A percentile compares a stretch with the other conserved stretches of the same genome.
Evolutionary conservation across 2,797 vertebrate genomes (phyloP).

Genomic region (Coendou prehensilis): DNA sequence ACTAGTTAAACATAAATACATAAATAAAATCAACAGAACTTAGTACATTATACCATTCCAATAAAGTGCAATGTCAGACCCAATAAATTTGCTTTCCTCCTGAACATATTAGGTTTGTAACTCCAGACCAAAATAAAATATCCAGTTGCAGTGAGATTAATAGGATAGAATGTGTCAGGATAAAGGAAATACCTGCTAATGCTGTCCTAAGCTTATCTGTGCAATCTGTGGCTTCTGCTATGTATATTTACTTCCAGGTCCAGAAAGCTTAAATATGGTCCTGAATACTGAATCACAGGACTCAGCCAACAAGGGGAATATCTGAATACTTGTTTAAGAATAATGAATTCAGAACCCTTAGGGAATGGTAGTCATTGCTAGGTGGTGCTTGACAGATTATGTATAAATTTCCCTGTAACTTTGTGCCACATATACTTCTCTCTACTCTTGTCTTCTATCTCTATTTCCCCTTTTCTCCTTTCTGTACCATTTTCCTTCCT

Average conservation of each 20-base stretch:
- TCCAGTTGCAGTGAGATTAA: constrained; percentile 72
- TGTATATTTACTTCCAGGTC: constrained; percentile 11
- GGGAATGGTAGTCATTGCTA: neutral
- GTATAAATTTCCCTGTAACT: neutral
- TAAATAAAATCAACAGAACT: constrained; percentile 79
- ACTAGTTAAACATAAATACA: constrained; percentile 77
- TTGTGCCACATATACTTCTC: neutral
- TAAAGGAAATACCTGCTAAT: constrained; percentile 69
- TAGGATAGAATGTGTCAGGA: constrained; percentile 60
- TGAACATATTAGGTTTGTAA: constrained; percentile 64
- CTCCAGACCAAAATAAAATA: constrained; percentile 72
- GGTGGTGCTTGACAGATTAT: neutral
- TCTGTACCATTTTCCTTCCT: constrained; percentile 24
- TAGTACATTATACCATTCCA: constrained; percentile 63
- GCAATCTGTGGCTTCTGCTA: constrained; percentile 54
- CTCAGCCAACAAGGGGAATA: neutral
- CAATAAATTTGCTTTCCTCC: constrained; percentile 76
- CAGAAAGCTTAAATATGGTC: constrained; percentile 55
- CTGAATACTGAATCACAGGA: constrained; percentile 34
- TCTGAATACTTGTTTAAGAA: no score
- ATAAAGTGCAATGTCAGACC: constrained; percentile 69
- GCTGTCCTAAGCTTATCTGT: constrained; percentile 59
- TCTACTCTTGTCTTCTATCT: neutral
- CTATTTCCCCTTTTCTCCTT: neutral
- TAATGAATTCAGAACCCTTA: neutral